Evolutionary conservation across 1,140 invertebrate genomes (phyloP), one percentile per base, ranked within the genome.

Genomic region (Stegodyphus mimosarum): DNA sequence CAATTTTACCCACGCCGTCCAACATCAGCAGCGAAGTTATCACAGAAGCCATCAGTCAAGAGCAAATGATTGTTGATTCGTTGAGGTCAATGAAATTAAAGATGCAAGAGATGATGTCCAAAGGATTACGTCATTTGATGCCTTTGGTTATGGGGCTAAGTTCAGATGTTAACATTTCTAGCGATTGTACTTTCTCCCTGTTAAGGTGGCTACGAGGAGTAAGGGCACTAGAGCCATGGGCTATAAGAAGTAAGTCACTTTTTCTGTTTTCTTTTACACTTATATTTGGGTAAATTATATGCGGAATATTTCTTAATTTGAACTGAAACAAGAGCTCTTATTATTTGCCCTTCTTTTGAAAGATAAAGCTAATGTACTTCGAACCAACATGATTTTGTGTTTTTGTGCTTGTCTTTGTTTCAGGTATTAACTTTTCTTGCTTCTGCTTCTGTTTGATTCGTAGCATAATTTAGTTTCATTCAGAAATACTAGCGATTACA

Each of bases 191-290:
- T 10, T 80, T 83, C 15, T 79, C 85, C 6, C 64, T 86, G 48
- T 71, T 86, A 11, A 9, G 85, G 15, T 86, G 85, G 85, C 64
- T 86, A 7, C 13, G 85, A 74, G 85, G 77, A 33, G 69, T 86
- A 7, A 80, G 50, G 51, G 11, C 71, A 15, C 18, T 86, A 55
- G 85, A 86, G 18, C 79, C 67, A 17, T 86, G 85, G 85, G 85
- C 85, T 13, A 17, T 86, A 17, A 72, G 66, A 51, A 86, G 85
- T 86, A 51, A 86, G 85, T 86, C 50, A 53, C 6, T 55, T 53
- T 74, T 73, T 33, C 70, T 17, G n/a, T 18, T 53, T 33, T 33
- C 33, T 33, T 33, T 33, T 33, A 33, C 33, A 33, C 33, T 33
- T 33, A 53, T 3, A 3, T 33, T 33, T 33, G 33, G 33, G 33